Evolutionary conservation across 2,888 invertebrate genomes (phyloP), one percentile per base, ranked within the genome.

Genomic region (Trissonchulus latispiculum): DNA sequence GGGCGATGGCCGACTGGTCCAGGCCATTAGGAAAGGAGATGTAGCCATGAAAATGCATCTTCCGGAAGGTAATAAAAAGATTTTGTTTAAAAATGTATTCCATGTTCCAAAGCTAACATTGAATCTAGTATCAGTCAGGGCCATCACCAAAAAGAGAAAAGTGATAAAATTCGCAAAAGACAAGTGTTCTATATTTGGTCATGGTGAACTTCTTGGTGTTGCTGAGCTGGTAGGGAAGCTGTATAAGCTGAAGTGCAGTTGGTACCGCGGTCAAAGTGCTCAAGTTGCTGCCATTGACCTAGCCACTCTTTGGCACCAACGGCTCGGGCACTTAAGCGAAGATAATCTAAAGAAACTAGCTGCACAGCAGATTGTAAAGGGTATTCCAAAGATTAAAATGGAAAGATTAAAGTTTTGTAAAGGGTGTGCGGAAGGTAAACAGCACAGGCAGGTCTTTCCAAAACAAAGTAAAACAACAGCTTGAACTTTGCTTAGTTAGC

Each of bases 211-310:
- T 48, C 48, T 48, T 48, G 48, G 48, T 48, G 23, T 48, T 48
- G 48, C 48, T 48, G 48, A 48, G 48, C 23, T 48, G 48, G 23
- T 23, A 48, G 48, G 48, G n/a, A 18, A 62, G n/a, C 64, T 62
- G n/a, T 62, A 62, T 29, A 62, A 62, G 64, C 64, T 62, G 8
- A 62, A 62, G 28, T 62, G 64, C 64, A 48, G 23, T 48, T 48
- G 48, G 48, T 15, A 23, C 48, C 8, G 48, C 8, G 48, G 48
- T 48, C 48, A 48, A 23, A 48, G 48, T 48, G 48, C 48, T 48
- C 48, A 48, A 8, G 48, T 48, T 48, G 48, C 48, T 48, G 48
- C 48, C 48, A 48, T 15, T 48, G 48, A 48, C 48, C 48, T 48
- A 23, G 23, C 48, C 48, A 48, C 8, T 48, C 48, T 48, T 48